Percentiles rank a stretch among this genome's conserved stretches.
These are phyloP conservation scores for Monomorium pharaonis DNA, from an alignment of 1,140 invertebrate species.

Conservation along the genomic window DNA sequence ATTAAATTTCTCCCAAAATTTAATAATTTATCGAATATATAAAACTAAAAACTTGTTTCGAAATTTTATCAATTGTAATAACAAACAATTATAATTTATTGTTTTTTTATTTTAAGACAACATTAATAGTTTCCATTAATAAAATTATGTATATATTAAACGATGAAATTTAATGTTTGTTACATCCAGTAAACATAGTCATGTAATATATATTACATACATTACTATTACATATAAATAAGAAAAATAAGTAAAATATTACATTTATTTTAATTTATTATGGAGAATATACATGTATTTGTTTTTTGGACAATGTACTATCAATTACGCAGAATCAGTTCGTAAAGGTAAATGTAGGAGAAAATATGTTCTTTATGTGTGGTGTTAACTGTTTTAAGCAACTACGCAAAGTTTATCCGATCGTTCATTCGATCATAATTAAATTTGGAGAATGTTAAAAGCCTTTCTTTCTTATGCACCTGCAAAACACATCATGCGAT, in stretches of 20 bases:
- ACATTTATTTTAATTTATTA: neutral
- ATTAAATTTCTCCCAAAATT: neutral
- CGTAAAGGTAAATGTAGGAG: neutral
- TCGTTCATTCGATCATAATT: conserved; percentile 36
- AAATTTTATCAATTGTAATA: neutral
- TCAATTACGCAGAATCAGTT: neutral
- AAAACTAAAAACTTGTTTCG: neutral
- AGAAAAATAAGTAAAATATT: neutral
- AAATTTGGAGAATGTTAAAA: conserved; percentile 57
- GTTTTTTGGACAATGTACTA: neutral
- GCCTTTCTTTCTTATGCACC: conserved; percentile 46
- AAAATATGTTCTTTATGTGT: neutral
- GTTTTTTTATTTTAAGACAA: conserved; percentile 7
- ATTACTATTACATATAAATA: neutral
- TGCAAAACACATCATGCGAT: conserved; percentile 68
- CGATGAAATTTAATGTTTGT: neutral
- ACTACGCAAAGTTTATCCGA: conserved; percentile 17
- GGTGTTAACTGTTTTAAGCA: conserved; percentile 61
- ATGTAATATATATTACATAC: too few species aligned
- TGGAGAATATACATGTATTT: neutral
- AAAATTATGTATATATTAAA: neutral
- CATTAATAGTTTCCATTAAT: neutral
- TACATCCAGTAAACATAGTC: neutral
- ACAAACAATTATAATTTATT: conserved; percentile 13
- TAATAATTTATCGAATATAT: neutral